Evolutionary conservation across 2,888 invertebrate genomes (phyloP), one percentile per base, ranked within the genome.

Genomic region (Odontomyia ornata): DNA sequence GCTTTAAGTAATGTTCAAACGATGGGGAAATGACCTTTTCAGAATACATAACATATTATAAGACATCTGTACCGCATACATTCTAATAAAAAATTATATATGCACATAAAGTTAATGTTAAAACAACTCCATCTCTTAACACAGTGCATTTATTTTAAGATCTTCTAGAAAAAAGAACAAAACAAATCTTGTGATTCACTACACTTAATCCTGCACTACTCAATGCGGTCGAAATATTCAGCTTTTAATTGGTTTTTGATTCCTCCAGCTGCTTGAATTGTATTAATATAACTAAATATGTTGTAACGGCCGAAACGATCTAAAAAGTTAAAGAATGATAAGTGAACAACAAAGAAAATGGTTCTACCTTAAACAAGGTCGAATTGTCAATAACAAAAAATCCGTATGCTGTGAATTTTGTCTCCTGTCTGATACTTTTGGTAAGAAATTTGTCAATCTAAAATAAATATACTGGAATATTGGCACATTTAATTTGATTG

Each of bases 291-390:
- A 86, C 85, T 77, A 86, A 81, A 79, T 86, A 86, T 0, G 86
- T 86, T 62, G 86, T 86, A 0, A 86, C 85, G 1, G 86, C 86
- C 15, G 85, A 85, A 77, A 85, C 84, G 15, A 86, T 86, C 86
- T 86, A 60, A 2, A 75, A 25, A 69, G 30, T 43, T n/a, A 25
- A 47, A 27, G n/a, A 27, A 30, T 56, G 21, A 1, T 36, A n/a
- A 18, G 18, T 43, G 0, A 18, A 56, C 9, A n/a, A 56, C n/a
- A 18, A 7, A 1, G 15, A n/a, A n/a, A 18, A 56, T n/a, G 56
- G n/a, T 15, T 56, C 18, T 80, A 86, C 86, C 82, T 85, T 86
- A 73, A 86, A 86, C 0, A 86, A 81, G 1, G 86, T 86, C 0
- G 86, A 84, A 78, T 83, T 85, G 67, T 86, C 85, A 28, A 86